These are phyloP conservation scores for Dinomys branickii DNA, from an alignment of 2,113 vertebrate species.

Conservation along the genomic window DNA sequence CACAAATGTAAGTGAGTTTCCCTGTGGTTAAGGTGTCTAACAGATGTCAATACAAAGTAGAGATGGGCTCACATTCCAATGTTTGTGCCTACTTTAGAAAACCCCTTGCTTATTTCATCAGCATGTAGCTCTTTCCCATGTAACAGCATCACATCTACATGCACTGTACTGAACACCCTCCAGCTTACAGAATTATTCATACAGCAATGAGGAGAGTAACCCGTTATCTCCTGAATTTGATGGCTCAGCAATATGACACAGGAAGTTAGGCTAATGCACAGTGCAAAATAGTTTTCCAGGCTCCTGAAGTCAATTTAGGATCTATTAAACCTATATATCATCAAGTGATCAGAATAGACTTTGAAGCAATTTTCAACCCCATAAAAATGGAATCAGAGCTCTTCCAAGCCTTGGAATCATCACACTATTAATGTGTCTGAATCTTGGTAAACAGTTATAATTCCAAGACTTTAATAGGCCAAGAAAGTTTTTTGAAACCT, in stretches of 20 bases:
- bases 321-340: not conserved
- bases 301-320: not conserved
- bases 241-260: not conserved
- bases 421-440: constrained; percentile 40
- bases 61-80: not conserved
- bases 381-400: constrained; percentile 35
- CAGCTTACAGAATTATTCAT: not conserved
- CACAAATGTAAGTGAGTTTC: not conserved
- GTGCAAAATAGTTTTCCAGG: not conserved
- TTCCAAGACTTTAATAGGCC: constrained; percentile 43
- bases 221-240: constrained; percentile 25
- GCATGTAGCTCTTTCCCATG: not conserved
- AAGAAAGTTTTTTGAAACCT: not conserved
- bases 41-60: not conserved
- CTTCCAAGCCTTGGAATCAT: not conserved
- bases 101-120: not conserved
- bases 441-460: not conserved
- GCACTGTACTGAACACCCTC: not conserved
- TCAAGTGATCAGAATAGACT: not conserved
- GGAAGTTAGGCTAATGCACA: constrained; percentile 11
- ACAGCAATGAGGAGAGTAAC: not conserved
- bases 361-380: not conserved
- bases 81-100: constrained; percentile 32
- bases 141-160: not conserved
- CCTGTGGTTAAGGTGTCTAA: not conserved